These are phyloP conservation scores for Chelonoidis abingdonii DNA, from an alignment of 2,113 vertebrate genomes.

Conservation along the genomic window DNA sequence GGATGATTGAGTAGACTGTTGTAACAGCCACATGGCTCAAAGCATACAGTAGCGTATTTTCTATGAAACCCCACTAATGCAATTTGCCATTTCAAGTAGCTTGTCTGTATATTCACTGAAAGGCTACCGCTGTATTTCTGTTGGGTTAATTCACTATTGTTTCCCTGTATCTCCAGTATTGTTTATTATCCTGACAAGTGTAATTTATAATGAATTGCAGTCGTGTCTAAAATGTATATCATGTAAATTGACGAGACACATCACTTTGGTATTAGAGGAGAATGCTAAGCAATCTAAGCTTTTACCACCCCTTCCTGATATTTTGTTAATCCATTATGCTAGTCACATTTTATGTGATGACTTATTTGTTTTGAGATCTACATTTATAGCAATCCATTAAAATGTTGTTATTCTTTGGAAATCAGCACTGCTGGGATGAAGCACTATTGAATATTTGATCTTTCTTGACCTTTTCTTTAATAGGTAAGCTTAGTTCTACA, in stretches of 20 bases:
- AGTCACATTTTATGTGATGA: not conserved
- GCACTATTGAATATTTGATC: constrained; percentile 29
- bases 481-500: constrained; percentile 96
- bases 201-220: not conserved
- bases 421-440: constrained; percentile 11
- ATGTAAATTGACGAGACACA: not conserved
- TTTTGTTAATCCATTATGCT: not conserved
- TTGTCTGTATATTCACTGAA: not conserved
- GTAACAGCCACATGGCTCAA: not conserved
- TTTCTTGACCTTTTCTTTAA: constrained; percentile 69
- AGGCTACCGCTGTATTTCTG: rapidly evolving
- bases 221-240: not conserved
- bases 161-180: not conserved
- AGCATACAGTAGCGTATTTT: not conserved
- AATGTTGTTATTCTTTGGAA: constrained; percentile 30
- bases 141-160: not conserved
- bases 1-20: not conserved
- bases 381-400: not conserved
- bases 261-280: not conserved
- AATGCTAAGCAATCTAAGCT: not conserved
- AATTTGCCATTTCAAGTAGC: not conserved
- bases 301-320: not conserved
- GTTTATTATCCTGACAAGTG: not conserved
- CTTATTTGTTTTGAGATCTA: not conserved
- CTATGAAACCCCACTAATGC: not conserved